Evolutionary conservation across 2,888 invertebrate species (phyloP).

Genomic region (Sminthurinus aureus): DNA sequence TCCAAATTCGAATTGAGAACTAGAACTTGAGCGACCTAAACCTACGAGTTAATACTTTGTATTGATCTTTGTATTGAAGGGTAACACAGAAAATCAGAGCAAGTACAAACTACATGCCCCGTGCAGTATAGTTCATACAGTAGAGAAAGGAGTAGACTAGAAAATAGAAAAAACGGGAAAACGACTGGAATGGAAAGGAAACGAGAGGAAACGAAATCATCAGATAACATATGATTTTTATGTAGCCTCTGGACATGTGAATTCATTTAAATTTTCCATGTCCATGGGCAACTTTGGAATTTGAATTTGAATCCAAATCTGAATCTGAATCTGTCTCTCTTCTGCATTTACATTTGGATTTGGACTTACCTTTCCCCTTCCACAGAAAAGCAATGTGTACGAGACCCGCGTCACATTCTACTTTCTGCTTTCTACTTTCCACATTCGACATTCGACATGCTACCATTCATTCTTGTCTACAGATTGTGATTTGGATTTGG

Average conservation of each 20-base stretch:
- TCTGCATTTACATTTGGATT: too few relatives aligned
- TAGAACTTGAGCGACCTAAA: background rate
- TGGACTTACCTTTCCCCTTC: too few relatives aligned
- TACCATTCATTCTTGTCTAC: too few relatives aligned
- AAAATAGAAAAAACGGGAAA: too few relatives aligned
- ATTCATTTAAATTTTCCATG: constrained; percentile 19
- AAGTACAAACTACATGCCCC: background rate
- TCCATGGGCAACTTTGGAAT: background rate
- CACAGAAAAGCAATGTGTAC: too few relatives aligned
- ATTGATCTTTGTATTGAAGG: background rate
- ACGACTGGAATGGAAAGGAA: too few relatives aligned
- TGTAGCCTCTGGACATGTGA: constrained; percentile 23
- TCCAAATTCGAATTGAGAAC: background rate
- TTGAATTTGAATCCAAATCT: background rate
- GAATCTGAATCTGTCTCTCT: background rate
- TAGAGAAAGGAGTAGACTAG: too few relatives aligned
- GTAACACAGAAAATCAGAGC: background rate
- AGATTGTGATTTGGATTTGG: too few relatives aligned
- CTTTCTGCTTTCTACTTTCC: too few relatives aligned
- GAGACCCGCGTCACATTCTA: too few relatives aligned
- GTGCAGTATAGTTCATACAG: too few relatives aligned
- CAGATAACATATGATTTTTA: constrained; percentile 15
- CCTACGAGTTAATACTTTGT: background rate
- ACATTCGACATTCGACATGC: too few relatives aligned
- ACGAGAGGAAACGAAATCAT: background rate